Evolutionary conservation across 2,888 invertebrate genomes (phyloP), one percentile per base, ranked within the genome.

Genomic region (Colletes collaris): DNA sequence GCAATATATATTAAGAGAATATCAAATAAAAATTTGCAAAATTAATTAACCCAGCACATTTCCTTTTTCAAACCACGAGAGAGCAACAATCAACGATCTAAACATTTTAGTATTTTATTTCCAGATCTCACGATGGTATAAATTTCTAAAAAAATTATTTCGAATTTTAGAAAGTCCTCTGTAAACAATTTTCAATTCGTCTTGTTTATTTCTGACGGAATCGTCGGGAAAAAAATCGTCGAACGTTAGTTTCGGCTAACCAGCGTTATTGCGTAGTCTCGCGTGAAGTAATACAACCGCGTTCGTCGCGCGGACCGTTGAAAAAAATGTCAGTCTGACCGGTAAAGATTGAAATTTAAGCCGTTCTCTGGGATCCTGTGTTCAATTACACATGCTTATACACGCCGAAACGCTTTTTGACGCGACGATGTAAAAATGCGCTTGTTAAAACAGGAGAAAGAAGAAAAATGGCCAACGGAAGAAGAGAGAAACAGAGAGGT

Each of bases 341-440:
- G 78, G 69, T 40, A 66, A 69, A 71, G 75, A 81, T 81, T 77
- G 76, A 81, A 83, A 84, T 84, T 83, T 81, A 83, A 83, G 62
- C 78, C 64, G 70, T 60, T 53, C 49, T 35, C 16, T 13, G 62
- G 70, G 52, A 65, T 67, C 62, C 85, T 75, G 35, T 72, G 69
- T 78, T 71, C 83, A 85, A 84, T 84, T 84, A 84, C 77, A 68
- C 78, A 63, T 82, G 83, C 79, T 84, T 85, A 79, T 75, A 81
- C 70, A 67, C 59, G 68, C 16, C 35, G 68, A 77, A 84, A 63
- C 70, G 82, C 52, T 84, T 84, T 84, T 81, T 81, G 76, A 74
- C 65, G 67, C 70, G 70, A 50, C 58, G 67, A 79, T 74, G 73
- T 60, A 71, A 74, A 76, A 83, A 83, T 74, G 67, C 75, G 76